Evolutionary conservation across 2,888 invertebrate genomes (phyloP).

Genomic region (Penaeus monodon): DNA sequence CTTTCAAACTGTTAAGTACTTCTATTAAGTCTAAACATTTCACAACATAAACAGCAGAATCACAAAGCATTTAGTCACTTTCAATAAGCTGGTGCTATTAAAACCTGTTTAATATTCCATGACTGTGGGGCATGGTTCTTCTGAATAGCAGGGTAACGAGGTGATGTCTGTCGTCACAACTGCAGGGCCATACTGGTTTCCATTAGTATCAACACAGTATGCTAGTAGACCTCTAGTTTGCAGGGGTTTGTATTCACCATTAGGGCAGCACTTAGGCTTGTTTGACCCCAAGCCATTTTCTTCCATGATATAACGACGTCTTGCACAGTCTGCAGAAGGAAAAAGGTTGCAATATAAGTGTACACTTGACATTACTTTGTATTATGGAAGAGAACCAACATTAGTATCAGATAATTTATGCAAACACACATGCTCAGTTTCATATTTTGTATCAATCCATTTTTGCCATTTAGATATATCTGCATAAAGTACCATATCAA

Average conservation of each 20-base stretch:
- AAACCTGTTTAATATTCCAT: too few species aligned
- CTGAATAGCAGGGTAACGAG: conserved; percentile 15
- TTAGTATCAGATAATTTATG: too few species aligned
- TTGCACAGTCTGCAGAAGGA: conserved; percentile 48
- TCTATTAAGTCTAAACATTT: too few species aligned
- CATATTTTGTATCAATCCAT: too few species aligned
- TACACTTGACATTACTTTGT: neutral
- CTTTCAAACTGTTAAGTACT: too few species aligned
- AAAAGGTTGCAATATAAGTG: neutral
- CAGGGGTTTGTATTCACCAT: conserved; percentile 43
- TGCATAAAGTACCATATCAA: too few species aligned
- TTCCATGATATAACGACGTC: conserved; percentile 45
- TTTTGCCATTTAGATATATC: too few species aligned
- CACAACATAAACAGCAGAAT: too few species aligned
- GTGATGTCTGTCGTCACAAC: conserved; percentile 16
- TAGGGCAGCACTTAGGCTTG: conserved; percentile 47
- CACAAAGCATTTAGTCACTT: too few species aligned
- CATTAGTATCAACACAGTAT: conserved; percentile 59
- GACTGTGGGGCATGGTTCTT: neutral
- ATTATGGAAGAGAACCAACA: too few species aligned
- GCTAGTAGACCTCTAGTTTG: conserved; percentile 48
- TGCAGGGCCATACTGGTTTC: conserved; percentile 41
- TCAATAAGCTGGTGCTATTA: too few species aligned
- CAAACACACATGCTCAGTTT: too few species aligned
- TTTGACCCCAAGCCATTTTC: conserved; percentile 36